Evolutionary conservation across 2,113 vertebrate species (phyloP).

Genomic region (Nettapus auritus): DNA sequence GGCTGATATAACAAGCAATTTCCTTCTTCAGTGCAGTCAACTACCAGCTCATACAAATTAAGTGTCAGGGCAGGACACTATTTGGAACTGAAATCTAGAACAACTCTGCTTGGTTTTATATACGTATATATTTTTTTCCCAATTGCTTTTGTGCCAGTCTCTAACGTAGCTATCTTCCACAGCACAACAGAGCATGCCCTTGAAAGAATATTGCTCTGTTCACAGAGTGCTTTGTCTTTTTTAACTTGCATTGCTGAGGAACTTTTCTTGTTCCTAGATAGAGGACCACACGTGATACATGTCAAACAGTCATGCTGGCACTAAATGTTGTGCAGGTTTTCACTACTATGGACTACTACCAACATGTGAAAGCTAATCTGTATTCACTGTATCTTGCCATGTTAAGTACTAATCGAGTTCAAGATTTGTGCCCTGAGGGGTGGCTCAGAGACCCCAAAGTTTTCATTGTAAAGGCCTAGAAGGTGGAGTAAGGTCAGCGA

Average conservation of each 20-base stretch:
- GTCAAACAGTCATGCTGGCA: rapidly evolving
- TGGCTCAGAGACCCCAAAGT: background rate
- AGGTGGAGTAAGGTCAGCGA: background rate
- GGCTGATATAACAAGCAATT: slow-evolving; percentile 31
- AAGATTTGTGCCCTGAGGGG: background rate
- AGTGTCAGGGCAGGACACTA: background rate
- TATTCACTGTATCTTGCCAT: background rate
- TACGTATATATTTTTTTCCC: background rate
- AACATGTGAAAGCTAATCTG: background rate
- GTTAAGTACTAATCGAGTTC: background rate
- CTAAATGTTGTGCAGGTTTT: background rate
- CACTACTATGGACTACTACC: background rate
- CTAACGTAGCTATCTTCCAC: background rate
- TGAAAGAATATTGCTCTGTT: background rate
- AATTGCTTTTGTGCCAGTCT: background rate
- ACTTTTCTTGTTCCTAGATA: background rate
- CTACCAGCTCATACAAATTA: background rate
- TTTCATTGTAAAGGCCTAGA: background rate
- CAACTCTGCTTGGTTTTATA: background rate
- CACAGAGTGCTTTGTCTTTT: background rate
- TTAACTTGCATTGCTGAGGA: background rate
- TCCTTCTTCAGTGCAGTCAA: background rate
- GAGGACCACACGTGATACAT: background rate
- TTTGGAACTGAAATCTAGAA: background rate
- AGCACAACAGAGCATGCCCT: background rate